Base-by-base conservation (phyloP, 2,888 invertebrate species). In the Protodeltote pygarga region DNA sequence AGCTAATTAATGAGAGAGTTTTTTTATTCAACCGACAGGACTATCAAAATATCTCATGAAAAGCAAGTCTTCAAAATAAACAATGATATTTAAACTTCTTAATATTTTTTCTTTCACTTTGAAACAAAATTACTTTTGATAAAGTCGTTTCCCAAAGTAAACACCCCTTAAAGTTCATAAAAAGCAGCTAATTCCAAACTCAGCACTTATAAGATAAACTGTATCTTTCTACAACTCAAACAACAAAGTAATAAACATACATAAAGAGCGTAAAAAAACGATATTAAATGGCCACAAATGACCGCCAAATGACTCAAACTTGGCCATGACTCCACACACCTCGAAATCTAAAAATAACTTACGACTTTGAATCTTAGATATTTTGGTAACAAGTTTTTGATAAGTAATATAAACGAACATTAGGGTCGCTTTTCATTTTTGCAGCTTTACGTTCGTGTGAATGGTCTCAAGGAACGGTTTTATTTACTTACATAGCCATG, bases 361-460 rank as follows among this genome's bases (percentile, higher is more conserved):
- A 31, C 66, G 20, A 51, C 44, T 65, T 64, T 65, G 48, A 57
- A 60, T 63, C 57, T 55, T 40, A 39, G 47, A 54, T 78, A 75
- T 78, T 78, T 75, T 73, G 31, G 71, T 64, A 68, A 61, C 69
- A 59, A 59, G 66, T 73, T 77, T 66, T 71, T 55, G 57, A 55
- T 51, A 40, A 38, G 29, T 21, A 38, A 41, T 45, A 50, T 28
- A 37, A 37, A 44, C 48, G 23, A 20, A 23, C 25, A 27, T 48
- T 21, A 32, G 44, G 41, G 9, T 13, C 25, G 5, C 13, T 20
- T 8, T 48, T 47, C 27, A 16, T 42, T 58, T 24, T 27, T 20
- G 37, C 49, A 31, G 13, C 2, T 2, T 23, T 15, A 14, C 19
- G n/a, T 4, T 17, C 3, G 5, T 14, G 23, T 1, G 15, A 10